A percentile compares a stretch with the other conserved stretches of the same genome.
Evolutionary conservation across 2,113 vertebrate species (phyloP).

Genomic region (Nannospalax galili): DNA sequence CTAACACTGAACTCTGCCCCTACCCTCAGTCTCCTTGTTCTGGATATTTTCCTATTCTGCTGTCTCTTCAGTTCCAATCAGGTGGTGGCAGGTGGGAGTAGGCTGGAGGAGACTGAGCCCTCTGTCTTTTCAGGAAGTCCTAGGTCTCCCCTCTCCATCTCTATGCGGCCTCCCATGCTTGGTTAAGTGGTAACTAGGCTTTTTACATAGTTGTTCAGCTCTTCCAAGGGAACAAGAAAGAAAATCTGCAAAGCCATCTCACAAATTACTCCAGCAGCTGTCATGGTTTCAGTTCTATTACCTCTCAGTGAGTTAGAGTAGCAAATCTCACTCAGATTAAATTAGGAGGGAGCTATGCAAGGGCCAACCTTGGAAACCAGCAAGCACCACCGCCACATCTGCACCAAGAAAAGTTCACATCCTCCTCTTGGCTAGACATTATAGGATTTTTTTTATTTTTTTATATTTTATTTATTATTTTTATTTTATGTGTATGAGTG

Average conservation of each 20-base stretch:
- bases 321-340: neutral
- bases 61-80: neutral
- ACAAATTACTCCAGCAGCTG: neutral
- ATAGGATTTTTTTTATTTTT: neutral
- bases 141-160: neutral
- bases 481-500: no score
- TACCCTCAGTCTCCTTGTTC: neutral
- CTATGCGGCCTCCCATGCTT: neutral
- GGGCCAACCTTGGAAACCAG: neutral
- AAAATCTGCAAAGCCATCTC: neutral
- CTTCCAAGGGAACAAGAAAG: neutral
- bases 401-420: neutral
- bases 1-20: neutral
- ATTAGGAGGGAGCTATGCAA: neutral
- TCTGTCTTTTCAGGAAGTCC: neutral
- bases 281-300: neutral
- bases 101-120: neutral
- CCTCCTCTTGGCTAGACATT: neutral
- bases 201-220: neutral
- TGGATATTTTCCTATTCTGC: neutral
- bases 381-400: neutral
- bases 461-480: no score
- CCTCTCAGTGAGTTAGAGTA: neutral
- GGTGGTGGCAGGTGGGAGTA: neutral
- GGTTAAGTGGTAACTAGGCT: neutral